Evolutionary conservation across 2,113 vertebrate genomes (phyloP), one percentile per base, ranked within the genome.

Genomic region (Engraulis encrasicolus): DNA sequence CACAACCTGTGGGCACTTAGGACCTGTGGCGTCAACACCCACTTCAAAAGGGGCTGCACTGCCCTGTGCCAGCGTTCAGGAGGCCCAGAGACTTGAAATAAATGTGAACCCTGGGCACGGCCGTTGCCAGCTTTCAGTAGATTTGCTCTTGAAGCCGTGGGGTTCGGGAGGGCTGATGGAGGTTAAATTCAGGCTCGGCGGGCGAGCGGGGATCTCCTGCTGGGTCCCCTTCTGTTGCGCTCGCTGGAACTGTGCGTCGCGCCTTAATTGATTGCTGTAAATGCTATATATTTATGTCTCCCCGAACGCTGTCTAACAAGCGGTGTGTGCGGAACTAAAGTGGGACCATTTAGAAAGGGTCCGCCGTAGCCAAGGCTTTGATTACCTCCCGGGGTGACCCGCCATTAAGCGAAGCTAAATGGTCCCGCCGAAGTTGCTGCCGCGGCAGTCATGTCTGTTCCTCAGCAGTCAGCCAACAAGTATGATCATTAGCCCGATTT

Each of bases 201-300:
- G 50, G 74, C n/a, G 5, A 54, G 11, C 9, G 45, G 38, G 54
- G n/a, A 34, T n/a, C 58, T 49, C 85, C 82, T 40, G 27, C 37
- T 19, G 82, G 17, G 36, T 78, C 48, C 36, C 82, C 78, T 78
- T 86, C 85, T 83, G 85, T 78, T 83, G 82, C 15, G 3, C 66
- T 20, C 34, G 19, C 34, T 78, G 78, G 52, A 83, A 78, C 58
- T 81, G 58, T 66, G 81, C 77, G 58, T 83, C 81, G 80, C 15
- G 34, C 11, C 38, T 71, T 81, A 86, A 86, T 83, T 81, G 82
- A 86, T 86, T 81, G 45, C 81, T 81, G 36, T 38, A 78, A 45
- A n/a, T 17, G 58, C 78, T 81, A 81, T 83, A 80, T 81, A 80
- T 83, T 81, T 83, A 61, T 81, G 83, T 48, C 48, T 78, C 78